phyloP scores from a whole-genome alignment of 1,140 invertebrate species.

The Drosophila bocqueti region DNA sequence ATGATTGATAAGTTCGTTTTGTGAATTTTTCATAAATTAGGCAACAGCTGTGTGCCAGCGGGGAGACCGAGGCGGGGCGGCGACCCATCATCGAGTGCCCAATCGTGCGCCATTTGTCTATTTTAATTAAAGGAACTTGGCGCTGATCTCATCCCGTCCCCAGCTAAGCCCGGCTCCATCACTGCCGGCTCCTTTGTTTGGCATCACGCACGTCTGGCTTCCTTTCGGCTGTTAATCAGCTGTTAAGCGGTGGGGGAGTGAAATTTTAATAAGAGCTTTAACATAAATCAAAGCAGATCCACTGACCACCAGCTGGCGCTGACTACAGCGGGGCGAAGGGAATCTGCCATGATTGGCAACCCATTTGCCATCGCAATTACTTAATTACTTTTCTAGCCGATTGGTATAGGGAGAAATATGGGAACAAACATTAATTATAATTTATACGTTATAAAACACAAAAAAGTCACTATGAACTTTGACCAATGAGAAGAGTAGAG shows the following conservation, averaged over 20 bases:
- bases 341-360: conserved; percentile 54
- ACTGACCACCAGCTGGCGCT: conserved; percentile 68
- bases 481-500: not conserved
- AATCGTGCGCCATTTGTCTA: conserved; percentile 83
- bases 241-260: conserved; percentile 23
- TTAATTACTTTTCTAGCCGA: conserved; percentile 55
- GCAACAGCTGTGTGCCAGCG: conserved; percentile 56
- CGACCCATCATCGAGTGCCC: conserved; percentile 66
- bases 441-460: not conserved
- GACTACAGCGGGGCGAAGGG: conserved; percentile 23
- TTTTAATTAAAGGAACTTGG: conserved; percentile 76
- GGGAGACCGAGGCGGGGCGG: not conserved
- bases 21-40: conserved; percentile 84
- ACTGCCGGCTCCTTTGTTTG: conserved; percentile 40
- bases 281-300: conserved; percentile 72
- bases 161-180: conserved; percentile 18
- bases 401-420: no score
- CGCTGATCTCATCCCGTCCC: conserved; percentile 35
- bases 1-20: conserved; percentile 83
- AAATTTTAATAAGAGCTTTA: conserved; percentile 77
- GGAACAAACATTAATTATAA: not conserved
- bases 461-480: not conserved
- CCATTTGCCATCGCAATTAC: conserved; percentile 65
- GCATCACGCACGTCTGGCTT: conserved; percentile 64
- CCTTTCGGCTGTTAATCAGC: conserved; percentile 67